Conservation (phyloP, 2,113 vertebrate genomes). For the Ariopsis seemanni region DNA sequence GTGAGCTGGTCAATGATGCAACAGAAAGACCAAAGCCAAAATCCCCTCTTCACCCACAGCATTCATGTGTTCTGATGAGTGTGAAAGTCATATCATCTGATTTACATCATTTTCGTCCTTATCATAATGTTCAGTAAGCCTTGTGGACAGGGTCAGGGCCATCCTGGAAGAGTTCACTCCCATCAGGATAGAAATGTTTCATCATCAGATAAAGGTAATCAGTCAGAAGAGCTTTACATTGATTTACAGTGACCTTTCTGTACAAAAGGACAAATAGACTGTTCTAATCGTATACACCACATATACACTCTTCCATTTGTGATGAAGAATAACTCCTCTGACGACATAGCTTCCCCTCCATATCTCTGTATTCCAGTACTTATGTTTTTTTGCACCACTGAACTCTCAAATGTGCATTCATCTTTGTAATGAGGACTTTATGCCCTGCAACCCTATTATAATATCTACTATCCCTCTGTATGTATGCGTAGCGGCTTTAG, state of each 20-base stretch:
- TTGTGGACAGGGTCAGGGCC: not conserved
- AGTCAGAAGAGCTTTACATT: not conserved
- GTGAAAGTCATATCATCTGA: not conserved
- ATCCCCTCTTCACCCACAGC: not conserved
- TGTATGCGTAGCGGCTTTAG: too few species aligned
- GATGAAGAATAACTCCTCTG: not conserved
- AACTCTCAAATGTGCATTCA: not conserved
- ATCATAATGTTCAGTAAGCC: not conserved
- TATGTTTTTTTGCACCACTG: not conserved
- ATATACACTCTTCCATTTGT: not conserved
- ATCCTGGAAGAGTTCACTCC: not conserved
- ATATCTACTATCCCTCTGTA: not conserved
- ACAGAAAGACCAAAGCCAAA: not conserved
- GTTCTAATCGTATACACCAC: not conserved
- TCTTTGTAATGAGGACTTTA: not conserved
- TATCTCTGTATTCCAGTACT: not conserved
- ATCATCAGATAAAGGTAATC: not conserved
- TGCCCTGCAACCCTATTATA: not conserved
- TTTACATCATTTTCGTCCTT: not conserved
- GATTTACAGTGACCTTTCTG: not conserved
- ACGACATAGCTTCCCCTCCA: not conserved
- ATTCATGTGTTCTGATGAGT: not conserved
- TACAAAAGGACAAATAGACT: not conserved
- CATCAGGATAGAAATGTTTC: not conserved
- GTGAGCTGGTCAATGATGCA: not conserved